Evolutionary conservation across 2,113 vertebrate genomes (phyloP).

Genomic region (Condylura cristata): DNA sequence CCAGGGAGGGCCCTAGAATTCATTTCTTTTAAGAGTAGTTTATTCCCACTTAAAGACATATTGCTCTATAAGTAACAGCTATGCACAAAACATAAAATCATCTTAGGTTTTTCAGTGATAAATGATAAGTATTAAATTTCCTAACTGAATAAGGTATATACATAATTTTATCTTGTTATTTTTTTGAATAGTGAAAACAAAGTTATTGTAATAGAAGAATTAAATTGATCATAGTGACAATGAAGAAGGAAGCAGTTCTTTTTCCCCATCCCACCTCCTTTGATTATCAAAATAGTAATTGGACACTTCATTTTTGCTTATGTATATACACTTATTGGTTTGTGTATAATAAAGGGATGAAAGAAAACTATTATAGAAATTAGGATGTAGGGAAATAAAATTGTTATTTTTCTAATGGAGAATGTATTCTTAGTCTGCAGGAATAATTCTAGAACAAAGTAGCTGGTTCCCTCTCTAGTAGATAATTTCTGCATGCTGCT

Average conservation of each 20-base stretch:
- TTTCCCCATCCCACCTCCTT: background rate
- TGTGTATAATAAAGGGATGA: background rate
- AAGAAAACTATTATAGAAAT: background rate
- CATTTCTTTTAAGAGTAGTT: background rate
- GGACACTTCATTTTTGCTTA: background rate
- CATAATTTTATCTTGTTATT: background rate
- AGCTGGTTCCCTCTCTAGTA: background rate
- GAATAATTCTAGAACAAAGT: background rate
- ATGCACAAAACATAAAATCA: background rate
- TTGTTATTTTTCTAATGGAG: background rate
- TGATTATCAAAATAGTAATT: background rate
- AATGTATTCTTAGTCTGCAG: background rate
- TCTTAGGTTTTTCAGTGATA: background rate
- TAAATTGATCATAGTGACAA: background rate
- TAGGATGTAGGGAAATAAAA: background rate
- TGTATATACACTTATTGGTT: background rate
- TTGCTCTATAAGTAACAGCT: background rate
- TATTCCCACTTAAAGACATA: background rate
- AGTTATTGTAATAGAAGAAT: background rate
- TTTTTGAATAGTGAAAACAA: background rate
- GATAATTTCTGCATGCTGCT: background rate
- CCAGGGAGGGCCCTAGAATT: too few relatives aligned
- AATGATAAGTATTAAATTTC: background rate
- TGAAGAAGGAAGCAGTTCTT: background rate
- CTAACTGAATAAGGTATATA: background rate